Conservation (phyloP, 2,113 vertebrate species). For the Centropristis striata region DNA sequence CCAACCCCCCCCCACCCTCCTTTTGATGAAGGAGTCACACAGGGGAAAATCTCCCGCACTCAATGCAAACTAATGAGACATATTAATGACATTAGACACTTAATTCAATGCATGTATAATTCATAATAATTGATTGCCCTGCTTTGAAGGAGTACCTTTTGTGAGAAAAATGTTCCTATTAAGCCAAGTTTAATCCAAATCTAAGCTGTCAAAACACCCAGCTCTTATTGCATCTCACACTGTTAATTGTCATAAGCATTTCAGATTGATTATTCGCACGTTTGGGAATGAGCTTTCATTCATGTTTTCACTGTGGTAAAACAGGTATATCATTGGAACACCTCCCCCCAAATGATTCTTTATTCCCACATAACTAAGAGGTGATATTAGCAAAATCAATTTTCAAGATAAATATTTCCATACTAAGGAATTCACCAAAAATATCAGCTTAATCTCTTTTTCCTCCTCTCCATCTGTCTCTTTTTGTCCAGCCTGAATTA, state of each 20-base stretch:
- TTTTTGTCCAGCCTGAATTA: neutral
- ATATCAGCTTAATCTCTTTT: constrained; percentile 57
- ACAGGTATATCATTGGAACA: constrained; percentile 89
- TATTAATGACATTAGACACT: constrained; percentile 98
- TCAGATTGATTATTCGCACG: constrained; percentile 94
- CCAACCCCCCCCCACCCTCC: constrained; percentile 19
- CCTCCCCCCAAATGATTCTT: constrained; percentile 85
- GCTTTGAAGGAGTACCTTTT: constrained; percentile 94
- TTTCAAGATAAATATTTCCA: constrained; percentile 79
- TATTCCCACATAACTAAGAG: constrained; percentile 86
- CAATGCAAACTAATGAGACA: constrained; percentile 97
- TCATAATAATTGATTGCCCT: constrained; percentile 99
- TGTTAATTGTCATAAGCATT: constrained; percentile 98
- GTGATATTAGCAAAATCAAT: constrained; percentile 87
- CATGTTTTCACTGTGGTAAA: constrained; percentile 89
- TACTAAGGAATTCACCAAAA: constrained; percentile 61
- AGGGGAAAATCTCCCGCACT: constrained; percentile 85
- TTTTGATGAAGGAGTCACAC: constrained; percentile 70
- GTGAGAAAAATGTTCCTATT: constrained; percentile 98
- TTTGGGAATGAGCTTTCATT: constrained; percentile 92
- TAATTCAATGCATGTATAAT: constrained; percentile 97
- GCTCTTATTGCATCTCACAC: constrained; percentile 89
- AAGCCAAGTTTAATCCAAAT: constrained; percentile 96
- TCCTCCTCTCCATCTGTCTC: neutral
- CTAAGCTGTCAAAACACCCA: constrained; percentile 94